A percentile compares a stretch with the other conserved stretches of the same genome.
Evolutionary conservation across 2,888 invertebrate genomes (phyloP).

Genomic region (Microctonus hyperodae): DNA sequence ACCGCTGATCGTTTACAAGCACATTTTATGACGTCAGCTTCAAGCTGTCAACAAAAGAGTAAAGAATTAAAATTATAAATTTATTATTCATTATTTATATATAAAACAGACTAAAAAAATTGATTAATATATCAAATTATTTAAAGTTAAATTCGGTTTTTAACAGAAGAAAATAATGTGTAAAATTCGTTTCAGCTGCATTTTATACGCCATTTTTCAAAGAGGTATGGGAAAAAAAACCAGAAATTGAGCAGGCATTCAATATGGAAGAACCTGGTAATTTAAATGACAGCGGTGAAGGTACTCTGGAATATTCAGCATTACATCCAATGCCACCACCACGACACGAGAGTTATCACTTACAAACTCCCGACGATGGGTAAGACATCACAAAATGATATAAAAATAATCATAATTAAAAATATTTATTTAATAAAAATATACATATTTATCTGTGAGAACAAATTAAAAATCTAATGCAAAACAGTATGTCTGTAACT

Average conservation of each 20-base stretch:
- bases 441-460: constrained; percentile 20
- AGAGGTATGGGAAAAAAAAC: constrained; percentile 95
- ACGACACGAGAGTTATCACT: constrained; percentile 79
- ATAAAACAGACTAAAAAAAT: background rate
- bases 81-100: background rate
- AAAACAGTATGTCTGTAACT: constrained; percentile 63
- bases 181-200: constrained; percentile 72
- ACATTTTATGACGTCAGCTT: constrained; percentile 90
- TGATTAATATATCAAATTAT: background rate
- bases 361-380: constrained; percentile 68
- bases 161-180: background rate
- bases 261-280: constrained; percentile 79
- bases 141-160: too few species aligned
- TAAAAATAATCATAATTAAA: constrained; percentile 22
- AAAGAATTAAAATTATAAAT: constrained; percentile 52
- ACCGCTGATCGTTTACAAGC: constrained; percentile 89
- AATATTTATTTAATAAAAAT: background rate
- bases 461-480: constrained; percentile 55
- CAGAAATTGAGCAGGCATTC: constrained; percentile 92
- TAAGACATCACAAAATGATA: constrained; percentile 53
- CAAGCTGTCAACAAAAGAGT: constrained; percentile 88
- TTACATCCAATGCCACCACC: constrained; percentile 77
- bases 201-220: constrained; percentile 96
- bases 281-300: constrained; percentile 73
- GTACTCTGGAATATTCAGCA: constrained; percentile 69